A percentile compares a stretch with the other conserved stretches of the same genome.
Evolutionary conservation across 2,113 vertebrate genomes (phyloP).

Genomic region (Pyxicephalus adspersus): DNA sequence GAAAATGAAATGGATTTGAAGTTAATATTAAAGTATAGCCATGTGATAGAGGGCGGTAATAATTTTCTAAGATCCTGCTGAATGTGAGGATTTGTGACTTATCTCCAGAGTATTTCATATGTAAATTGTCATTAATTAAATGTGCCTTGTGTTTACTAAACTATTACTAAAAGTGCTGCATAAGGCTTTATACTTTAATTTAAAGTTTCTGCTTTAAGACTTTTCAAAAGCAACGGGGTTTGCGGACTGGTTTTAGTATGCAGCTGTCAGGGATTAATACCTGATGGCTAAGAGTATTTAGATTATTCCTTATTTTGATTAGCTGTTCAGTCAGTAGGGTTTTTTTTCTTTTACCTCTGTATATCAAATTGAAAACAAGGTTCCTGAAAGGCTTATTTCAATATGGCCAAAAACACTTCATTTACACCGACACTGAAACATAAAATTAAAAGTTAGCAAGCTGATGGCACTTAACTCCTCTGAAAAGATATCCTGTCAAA

Average conservation of each 20-base stretch:
- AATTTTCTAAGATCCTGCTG: constrained; percentile 44
- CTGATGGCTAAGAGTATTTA: constrained; percentile 44
- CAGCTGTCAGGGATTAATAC: constrained; percentile 55
- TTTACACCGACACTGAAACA: neutral
- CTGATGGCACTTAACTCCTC: neutral
- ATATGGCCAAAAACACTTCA: constrained; percentile 1
- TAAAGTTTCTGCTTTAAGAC: constrained; percentile 52
- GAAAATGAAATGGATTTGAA: constrained; percentile 45
- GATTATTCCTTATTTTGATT: constrained; percentile 43
- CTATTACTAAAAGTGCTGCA: constrained; percentile 55
- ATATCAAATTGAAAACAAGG: constrained; percentile 42
- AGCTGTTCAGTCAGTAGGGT: constrained; percentile 31
- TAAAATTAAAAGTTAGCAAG: neutral
- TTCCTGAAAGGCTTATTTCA: constrained; percentile 26
- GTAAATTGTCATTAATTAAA: constrained; percentile 57
- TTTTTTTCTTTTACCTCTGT: constrained; percentile 12
- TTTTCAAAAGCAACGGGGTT: constrained; percentile 32
- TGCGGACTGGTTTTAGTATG: constrained; percentile 12
- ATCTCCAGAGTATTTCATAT: constrained; percentile 55
- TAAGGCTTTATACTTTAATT: constrained; percentile 55
- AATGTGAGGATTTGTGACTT: constrained; percentile 53
- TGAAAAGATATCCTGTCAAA: neutral
- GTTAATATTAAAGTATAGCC: constrained; percentile 44
- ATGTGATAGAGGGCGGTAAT: constrained; percentile 46
- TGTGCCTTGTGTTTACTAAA: constrained; percentile 53